A percentile compares a stretch with the other conserved stretches of the same genome.
Evolutionary conservation across 2,797 vertebrate species (phyloP).

Genomic region (Columba guinea): DNA sequence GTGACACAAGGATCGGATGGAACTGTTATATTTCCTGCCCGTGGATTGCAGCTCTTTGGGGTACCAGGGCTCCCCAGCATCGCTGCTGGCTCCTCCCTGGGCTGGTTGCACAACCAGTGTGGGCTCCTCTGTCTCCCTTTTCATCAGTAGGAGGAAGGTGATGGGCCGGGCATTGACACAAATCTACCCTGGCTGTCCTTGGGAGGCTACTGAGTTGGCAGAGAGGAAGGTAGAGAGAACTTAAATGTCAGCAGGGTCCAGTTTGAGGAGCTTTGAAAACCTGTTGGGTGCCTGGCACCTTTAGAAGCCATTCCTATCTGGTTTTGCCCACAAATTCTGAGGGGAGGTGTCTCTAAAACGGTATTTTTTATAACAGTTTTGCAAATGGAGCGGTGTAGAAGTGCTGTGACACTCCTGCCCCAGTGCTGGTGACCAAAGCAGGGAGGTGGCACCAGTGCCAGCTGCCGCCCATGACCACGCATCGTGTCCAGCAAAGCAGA

Average conservation of each 20-base stretch:
- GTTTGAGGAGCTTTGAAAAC: background rate
- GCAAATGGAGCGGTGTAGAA: rapidly evolving
- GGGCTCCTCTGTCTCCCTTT: background rate
- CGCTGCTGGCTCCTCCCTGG: background rate
- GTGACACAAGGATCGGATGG: background rate
- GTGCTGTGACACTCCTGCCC: background rate
- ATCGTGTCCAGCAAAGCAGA: background rate
- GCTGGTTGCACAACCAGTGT: background rate
- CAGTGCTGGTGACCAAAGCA: background rate
- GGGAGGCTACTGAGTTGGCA: background rate
- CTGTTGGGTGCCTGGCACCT: background rate
- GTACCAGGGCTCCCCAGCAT: background rate
- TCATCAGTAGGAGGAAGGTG: background rate
- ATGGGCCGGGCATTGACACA: background rate
- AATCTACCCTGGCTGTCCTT: background rate
- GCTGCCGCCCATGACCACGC: rapidly evolving
- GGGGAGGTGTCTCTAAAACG: background rate
- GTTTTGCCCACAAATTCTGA: background rate
- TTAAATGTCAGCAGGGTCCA: background rate
- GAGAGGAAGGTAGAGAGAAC: background rate
- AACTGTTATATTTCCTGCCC: background rate
- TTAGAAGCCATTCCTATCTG: background rate
- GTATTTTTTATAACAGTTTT: background rate
- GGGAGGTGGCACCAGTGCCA: background rate
- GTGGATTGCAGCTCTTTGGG: rapidly evolving